These are phyloP conservation scores for Neocrepidodera transversa DNA, from an alignment of 2,888 invertebrate genomes.

Conservation along the genomic window DNA sequence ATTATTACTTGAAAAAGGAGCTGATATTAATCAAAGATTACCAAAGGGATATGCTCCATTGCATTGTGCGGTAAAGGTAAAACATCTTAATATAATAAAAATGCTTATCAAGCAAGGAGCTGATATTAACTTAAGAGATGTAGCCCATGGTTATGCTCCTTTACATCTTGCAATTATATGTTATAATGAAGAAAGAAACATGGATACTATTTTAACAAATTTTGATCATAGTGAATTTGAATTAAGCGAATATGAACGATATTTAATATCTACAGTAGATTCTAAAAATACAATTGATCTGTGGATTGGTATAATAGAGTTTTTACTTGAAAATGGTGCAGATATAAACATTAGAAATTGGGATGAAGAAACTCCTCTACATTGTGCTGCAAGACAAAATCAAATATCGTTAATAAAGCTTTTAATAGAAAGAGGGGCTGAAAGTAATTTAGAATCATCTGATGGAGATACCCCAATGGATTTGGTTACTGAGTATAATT, in stretches of 20 bases:
- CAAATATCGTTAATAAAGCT: background rate
- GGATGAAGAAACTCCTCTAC: constrained; percentile 8
- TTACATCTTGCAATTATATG: constrained; percentile 1
- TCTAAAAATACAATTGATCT: background rate
- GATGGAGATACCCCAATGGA: constrained; percentile 1
- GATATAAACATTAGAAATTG: constrained; percentile 5
- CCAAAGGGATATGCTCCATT: background rate
- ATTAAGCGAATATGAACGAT: background rate
- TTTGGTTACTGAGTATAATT: background rate
- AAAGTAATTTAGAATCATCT: constrained; percentile 1
- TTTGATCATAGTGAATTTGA: background rate
- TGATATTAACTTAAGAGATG: constrained; percentile 1
- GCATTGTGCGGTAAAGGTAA: background rate
- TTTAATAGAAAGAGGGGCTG: constrained; percentile 4
- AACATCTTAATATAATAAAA: background rate
- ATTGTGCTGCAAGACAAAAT: constrained; percentile 3
- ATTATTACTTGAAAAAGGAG: constrained; percentile 1
- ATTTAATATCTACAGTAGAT: background rate
- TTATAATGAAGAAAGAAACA: constrained; percentile 2
- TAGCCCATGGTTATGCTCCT: constrained; percentile 3
- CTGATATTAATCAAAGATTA: constrained; percentile 1
- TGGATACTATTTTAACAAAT: background rate
- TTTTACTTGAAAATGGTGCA: background rate
- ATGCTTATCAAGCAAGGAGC: background rate
- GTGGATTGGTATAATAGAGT: background rate